Evolutionary conservation across 2,113 vertebrate species (phyloP).

Genomic region (Entosphenus tridentatus): DNA sequence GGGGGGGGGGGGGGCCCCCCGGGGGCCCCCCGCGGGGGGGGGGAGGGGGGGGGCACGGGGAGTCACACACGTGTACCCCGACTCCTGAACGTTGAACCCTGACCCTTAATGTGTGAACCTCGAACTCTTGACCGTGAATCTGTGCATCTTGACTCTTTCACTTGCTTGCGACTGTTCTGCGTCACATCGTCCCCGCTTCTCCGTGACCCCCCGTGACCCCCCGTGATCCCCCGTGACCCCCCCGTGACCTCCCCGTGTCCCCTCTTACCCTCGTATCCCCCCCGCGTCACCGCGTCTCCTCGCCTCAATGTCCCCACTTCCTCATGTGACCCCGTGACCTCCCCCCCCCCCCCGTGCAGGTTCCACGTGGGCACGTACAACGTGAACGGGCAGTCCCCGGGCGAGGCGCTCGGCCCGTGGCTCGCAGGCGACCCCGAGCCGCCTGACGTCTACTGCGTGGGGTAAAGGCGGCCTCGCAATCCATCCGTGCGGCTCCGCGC

Average conservation of each 20-base stretch:
- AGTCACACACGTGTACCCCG: not conserved
- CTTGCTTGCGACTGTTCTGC: not conserved
- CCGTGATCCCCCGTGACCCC: not conserved
- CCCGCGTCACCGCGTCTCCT: not conserved
- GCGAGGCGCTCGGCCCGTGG: conserved; percentile 58
- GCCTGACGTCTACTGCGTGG: conserved; percentile 77
- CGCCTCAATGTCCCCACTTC: not conserved
- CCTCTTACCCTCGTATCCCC: not conserved
- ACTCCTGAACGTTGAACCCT: not conserved
- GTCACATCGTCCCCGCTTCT: too few relatives aligned
- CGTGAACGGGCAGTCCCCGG: conserved; percentile 67
- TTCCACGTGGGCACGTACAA: conserved; percentile 87
- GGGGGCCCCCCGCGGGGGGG: not conserved
- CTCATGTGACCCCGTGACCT: not conserved
- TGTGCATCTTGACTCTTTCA: not conserved
- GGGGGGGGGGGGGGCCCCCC: not conserved
- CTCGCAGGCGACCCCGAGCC: conserved; percentile 32
- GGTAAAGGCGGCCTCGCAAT: conserved; percentile 22
- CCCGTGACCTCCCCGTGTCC: not conserved
- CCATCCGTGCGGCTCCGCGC: too few relatives aligned
- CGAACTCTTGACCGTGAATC: not conserved
- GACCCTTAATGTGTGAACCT: not conserved
- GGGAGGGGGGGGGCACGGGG: not conserved
- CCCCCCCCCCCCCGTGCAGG: conserved; percentile 18
- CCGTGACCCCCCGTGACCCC: not conserved